phyloP scores from a whole-genome alignment of 2,888 invertebrate species.

The Troides aeacus region DNA sequence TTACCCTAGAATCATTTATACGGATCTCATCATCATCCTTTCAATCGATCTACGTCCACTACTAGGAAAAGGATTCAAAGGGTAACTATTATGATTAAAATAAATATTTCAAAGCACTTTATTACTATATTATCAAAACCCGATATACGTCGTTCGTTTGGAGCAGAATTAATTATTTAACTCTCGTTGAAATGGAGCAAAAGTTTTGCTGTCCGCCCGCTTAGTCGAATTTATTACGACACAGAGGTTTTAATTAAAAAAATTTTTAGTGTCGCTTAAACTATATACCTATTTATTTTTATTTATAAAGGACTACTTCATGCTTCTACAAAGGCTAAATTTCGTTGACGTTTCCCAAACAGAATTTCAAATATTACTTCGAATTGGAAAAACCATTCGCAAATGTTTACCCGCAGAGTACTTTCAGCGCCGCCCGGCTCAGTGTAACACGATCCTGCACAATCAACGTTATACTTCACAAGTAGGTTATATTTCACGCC shows the following conservation, averaged over 20 bases:
- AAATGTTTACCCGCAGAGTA: not conserved
- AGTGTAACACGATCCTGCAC: no score
- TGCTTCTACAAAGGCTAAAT: not conserved
- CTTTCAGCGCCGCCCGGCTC: not conserved
- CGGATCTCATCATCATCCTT: no score
- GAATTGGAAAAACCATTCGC: not conserved
- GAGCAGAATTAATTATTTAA: conserved; percentile 3
- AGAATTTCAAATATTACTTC: not conserved
- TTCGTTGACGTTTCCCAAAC: not conserved
- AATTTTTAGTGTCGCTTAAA: conserved; percentile 1
- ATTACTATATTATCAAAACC: not conserved
- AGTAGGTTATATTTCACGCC: not conserved
- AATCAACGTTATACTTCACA: no score
- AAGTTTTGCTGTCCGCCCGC: conserved; percentile 4
- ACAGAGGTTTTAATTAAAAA: conserved; percentile 2
- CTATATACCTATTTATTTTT: not conserved
- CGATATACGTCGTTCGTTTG: not conserved
- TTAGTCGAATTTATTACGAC: conserved; percentile 5
- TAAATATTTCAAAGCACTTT: not conserved
- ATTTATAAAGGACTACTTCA: not conserved
- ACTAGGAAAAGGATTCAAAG: no score
- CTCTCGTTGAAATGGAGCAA: conserved; percentile 2
- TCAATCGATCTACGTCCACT: no score
- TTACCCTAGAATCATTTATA: no score
- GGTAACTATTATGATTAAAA: no score